Evolutionary conservation across 2,797 vertebrate genomes (phyloP).

Genomic region (Botia kubotai): DNA sequence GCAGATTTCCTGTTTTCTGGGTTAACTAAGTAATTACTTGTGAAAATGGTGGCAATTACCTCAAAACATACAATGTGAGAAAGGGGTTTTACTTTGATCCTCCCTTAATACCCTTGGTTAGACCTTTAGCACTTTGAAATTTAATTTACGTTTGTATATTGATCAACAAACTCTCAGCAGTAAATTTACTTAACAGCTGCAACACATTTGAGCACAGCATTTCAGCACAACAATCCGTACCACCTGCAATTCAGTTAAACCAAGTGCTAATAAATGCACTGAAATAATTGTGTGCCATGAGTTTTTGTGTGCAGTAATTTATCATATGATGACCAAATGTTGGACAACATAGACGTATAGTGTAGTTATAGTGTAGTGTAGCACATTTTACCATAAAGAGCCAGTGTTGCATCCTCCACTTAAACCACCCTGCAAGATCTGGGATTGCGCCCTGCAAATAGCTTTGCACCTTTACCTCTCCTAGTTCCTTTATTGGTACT

Average conservation of each 20-base stretch:
- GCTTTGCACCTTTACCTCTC: neutral
- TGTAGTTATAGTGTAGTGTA: neutral
- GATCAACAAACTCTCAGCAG: neutral
- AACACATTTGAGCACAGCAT: neutral
- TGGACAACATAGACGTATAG: neutral
- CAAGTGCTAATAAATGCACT: neutral
- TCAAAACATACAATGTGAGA: constrained; percentile 20
- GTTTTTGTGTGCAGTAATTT: neutral
- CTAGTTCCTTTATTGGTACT: neutral
- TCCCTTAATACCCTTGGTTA: neutral
- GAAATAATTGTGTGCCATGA: neutral
- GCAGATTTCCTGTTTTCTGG: constrained; percentile 33
- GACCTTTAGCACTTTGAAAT: neutral
- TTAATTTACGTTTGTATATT: neutral
- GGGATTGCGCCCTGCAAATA: no score
- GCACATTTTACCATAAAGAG: neutral
- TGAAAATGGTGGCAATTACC: constrained; percentile 31
- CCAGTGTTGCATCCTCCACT: neutral
- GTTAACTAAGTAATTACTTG: constrained; percentile 48
- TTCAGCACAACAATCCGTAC: neutral
- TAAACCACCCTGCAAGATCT: no score
- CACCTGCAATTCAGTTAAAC: neutral
- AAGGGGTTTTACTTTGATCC: constrained; percentile 15
- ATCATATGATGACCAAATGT: neutral
- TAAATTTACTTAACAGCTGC: neutral